phyloP scores from a whole-genome alignment of 2,113 vertebrate genomes.

The Centropristis striata region DNA sequence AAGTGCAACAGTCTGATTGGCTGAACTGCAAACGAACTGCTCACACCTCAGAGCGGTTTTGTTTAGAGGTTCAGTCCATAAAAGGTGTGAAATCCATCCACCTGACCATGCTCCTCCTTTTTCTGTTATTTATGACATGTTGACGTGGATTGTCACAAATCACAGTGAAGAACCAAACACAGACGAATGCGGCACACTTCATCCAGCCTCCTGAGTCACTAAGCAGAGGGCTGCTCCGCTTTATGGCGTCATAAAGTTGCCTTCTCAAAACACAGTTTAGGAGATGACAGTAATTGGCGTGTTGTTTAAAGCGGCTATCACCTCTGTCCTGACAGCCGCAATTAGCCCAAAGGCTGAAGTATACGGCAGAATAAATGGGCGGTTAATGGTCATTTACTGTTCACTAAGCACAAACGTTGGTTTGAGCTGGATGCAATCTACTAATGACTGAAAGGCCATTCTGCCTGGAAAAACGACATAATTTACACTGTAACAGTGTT shows the following conservation, averaged over 20 bases:
- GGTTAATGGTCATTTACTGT: conserved; percentile 53
- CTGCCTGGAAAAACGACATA: not conserved
- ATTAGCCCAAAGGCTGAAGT: conserved; percentile 82
- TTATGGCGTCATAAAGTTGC: conserved; percentile 87
- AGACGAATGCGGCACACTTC: conserved; percentile 65
- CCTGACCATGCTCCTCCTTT: not conserved
- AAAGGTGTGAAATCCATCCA: not conserved
- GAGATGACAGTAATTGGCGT: conserved; percentile 80
- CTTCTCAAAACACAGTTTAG: conserved; percentile 81
- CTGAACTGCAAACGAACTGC: too few species aligned
- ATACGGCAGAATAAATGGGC: conserved; percentile 78
- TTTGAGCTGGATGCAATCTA: not conserved
- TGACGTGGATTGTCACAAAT: conserved; percentile 39
- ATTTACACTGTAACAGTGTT: conserved; percentile 1
- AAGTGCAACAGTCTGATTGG: not conserved
- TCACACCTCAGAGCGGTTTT: not conserved
- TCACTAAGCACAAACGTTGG: conserved; percentile 47
- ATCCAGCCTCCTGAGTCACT: conserved; percentile 25
- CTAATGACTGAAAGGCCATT: conserved; percentile 10
- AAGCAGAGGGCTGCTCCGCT: conserved; percentile 52
- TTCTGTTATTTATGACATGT: conserved; percentile 40
- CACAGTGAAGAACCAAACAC: conserved; percentile 17
- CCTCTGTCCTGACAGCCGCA: conserved; percentile 81
- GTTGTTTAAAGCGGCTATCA: conserved; percentile 81
- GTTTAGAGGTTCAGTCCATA: not conserved